Percentiles rank a stretch among this genome's conserved stretches.
These are phyloP conservation scores for Planiliza haematocheilus DNA, from an alignment of 2,113 vertebrate genomes.

Conservation along the genomic window DNA sequence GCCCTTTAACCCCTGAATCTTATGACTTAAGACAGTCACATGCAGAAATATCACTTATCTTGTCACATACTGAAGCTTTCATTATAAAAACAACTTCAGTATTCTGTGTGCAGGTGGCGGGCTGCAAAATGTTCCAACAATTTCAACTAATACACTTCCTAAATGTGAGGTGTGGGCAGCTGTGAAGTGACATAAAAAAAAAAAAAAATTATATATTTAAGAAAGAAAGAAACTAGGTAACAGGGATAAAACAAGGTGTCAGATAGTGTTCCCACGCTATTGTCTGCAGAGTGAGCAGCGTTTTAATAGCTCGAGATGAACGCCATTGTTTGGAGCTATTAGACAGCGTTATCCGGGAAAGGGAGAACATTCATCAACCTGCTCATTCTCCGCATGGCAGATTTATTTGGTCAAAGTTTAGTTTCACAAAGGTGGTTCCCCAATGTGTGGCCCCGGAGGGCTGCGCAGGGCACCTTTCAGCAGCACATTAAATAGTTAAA, in stretches of 20 bases:
- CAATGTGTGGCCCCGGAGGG: slow-evolving; percentile 28
- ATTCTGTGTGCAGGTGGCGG: background rate
- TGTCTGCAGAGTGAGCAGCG: slow-evolving; percentile 47
- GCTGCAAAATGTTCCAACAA: background rate
- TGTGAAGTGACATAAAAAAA: background rate
- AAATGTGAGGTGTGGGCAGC: background rate
- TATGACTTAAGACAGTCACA: background rate
- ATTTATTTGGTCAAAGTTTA: slow-evolving; percentile 66
- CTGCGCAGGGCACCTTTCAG: background rate
- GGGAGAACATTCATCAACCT: slow-evolving; percentile 55
- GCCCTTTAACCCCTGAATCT: background rate
- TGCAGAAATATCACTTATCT: background rate
- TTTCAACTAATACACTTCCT: background rate
- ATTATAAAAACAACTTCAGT: no score
- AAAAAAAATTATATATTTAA: background rate
- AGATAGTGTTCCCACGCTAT: slow-evolving; percentile 60
- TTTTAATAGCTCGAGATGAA: slow-evolving; percentile 56
- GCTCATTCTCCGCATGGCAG: slow-evolving; percentile 63
- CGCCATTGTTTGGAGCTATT: slow-evolving; percentile 62
- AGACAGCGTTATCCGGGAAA: slow-evolving; percentile 57
- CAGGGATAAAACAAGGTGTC: slow-evolving; percentile 21
- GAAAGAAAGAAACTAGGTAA: background rate
- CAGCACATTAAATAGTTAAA: background rate
- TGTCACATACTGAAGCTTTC: background rate
- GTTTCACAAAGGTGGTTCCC: slow-evolving; percentile 36